These are phyloP conservation scores for Amblyjoppa fuscipennis DNA, from an alignment of 2,888 invertebrate species.

Conservation along the genomic window DNA sequence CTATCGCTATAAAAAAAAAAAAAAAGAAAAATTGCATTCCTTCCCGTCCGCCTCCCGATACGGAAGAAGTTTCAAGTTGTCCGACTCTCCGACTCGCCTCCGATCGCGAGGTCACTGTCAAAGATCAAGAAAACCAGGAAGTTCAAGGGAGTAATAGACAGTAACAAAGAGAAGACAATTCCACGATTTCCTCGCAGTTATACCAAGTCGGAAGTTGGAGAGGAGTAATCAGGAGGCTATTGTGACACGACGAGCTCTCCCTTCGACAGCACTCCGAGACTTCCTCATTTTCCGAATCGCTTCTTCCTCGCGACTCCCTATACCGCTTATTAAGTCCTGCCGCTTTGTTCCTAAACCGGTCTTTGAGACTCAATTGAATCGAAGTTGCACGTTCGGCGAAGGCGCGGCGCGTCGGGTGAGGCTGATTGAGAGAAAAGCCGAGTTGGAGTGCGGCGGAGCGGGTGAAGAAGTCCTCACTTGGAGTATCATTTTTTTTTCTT, in stretches of 20 bases:
- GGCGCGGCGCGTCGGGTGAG: constrained; percentile 42
- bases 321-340: constrained; percentile 58
- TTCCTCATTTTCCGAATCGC: constrained; percentile 63
- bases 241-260: constrained; percentile 52
- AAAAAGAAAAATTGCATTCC: background rate
- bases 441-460: constrained; percentile 4
- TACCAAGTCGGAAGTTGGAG: constrained; percentile 14
- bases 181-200: constrained; percentile 42
- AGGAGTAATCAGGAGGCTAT: constrained; percentile 62
- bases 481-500: constrained; percentile 1
- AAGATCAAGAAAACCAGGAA: constrained; percentile 28
- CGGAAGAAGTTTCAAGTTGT: background rate
- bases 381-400: constrained; percentile 50
- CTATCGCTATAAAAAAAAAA: background rate
- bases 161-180: constrained; percentile 50
- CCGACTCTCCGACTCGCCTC: constrained; percentile 28
- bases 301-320: constrained; percentile 52
- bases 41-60: background rate
- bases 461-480: constrained; percentile 16
- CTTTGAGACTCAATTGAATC: constrained; percentile 58
- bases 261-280: constrained; percentile 60
- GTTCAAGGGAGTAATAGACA: constrained; percentile 13
- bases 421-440: constrained; percentile 31
- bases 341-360: constrained; percentile 63
- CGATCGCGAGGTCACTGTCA: constrained; percentile 32